Evolutionary conservation across 2,888 invertebrate genomes (phyloP).

Genomic region (Netelia melanura): DNA sequence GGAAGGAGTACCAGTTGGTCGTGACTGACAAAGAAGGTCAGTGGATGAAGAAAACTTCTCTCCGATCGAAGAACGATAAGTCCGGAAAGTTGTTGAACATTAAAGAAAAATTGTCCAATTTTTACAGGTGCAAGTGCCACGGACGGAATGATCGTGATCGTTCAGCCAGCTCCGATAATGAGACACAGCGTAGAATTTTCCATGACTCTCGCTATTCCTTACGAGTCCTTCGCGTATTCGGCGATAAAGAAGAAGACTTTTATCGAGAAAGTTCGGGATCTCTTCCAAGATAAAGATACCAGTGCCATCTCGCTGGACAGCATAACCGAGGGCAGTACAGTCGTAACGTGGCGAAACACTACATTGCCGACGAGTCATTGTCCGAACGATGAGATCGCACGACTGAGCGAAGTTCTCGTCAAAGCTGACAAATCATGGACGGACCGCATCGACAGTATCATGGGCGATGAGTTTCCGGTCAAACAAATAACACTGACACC

Average conservation of each 20-base stretch:
- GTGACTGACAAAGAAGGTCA: slow-evolving; percentile 80
- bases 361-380: slow-evolving; percentile 91
- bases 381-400: slow-evolving; percentile 91
- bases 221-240: slow-evolving; percentile 89
- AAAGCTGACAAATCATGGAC: slow-evolving; percentile 88
- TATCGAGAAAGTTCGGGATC: slow-evolving; percentile 91
- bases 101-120: slow-evolving; percentile 29
- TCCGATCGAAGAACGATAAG: neutral
- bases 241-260: slow-evolving; percentile 92
- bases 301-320: slow-evolving; percentile 91
- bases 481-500: slow-evolving; percentile 86
- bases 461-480: slow-evolving; percentile 91
- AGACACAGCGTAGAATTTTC: slow-evolving; percentile 92
- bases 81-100: neutral
- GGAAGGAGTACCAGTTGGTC: slow-evolving; percentile 92
- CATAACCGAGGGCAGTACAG: slow-evolving; percentile 89
- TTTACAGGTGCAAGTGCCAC: slow-evolving; percentile 87
- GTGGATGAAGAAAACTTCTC: slow-evolving; percentile 12
- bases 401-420: slow-evolving; percentile 90
- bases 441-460: slow-evolving; percentile 88
- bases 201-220: slow-evolving; percentile 90
- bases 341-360: slow-evolving; percentile 93
- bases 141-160: slow-evolving; percentile 92
- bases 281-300: slow-evolving; percentile 92
- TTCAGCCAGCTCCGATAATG: slow-evolving; percentile 88